A percentile compares a stretch with the other conserved stretches of the same genome.
phyloP scores from a whole-genome alignment of 2,113 vertebrate species.

The Grammomys dolichurus region DNA sequence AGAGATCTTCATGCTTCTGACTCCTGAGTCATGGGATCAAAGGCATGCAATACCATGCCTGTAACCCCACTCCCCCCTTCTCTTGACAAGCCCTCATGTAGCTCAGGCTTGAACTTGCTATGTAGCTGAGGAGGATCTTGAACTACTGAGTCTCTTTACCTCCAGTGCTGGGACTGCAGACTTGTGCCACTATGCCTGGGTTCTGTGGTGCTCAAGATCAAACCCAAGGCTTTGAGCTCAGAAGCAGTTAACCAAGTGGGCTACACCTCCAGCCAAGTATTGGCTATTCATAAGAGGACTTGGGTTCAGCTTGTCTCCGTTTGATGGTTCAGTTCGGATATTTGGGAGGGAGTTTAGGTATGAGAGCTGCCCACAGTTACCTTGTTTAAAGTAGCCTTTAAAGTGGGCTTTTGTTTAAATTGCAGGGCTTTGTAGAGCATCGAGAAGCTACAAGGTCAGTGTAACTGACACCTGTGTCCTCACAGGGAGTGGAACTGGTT shows the following conservation, averaged over 20 bases:
- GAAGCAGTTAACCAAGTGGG: neutral
- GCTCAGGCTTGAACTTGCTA: neutral
- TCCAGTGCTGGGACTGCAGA: neutral
- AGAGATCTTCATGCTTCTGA: neutral
- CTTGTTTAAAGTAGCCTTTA: neutral
- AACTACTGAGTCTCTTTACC: neutral
- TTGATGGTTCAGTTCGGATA: neutral
- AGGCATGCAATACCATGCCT: neutral
- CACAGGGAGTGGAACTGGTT: conserved; percentile 1
- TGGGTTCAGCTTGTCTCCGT: neutral
- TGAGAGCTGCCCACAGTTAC: neutral
- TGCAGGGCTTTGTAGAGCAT: neutral
- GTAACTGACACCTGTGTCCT: neutral
- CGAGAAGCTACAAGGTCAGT: neutral
- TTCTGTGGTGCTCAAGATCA: neutral
- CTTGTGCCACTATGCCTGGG: too few relatives aligned
- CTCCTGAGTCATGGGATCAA: neutral
- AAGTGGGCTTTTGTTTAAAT: neutral
- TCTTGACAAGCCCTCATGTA: neutral
- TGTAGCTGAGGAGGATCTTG: neutral
- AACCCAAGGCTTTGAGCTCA: neutral
- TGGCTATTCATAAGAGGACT: neutral
- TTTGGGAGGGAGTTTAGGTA: neutral
- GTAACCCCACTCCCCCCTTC: too few relatives aligned
- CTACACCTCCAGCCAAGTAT: neutral